These are phyloP conservation scores for Cantharis rustica DNA, from an alignment of 2,888 invertebrate species.

Conservation along the genomic window DNA sequence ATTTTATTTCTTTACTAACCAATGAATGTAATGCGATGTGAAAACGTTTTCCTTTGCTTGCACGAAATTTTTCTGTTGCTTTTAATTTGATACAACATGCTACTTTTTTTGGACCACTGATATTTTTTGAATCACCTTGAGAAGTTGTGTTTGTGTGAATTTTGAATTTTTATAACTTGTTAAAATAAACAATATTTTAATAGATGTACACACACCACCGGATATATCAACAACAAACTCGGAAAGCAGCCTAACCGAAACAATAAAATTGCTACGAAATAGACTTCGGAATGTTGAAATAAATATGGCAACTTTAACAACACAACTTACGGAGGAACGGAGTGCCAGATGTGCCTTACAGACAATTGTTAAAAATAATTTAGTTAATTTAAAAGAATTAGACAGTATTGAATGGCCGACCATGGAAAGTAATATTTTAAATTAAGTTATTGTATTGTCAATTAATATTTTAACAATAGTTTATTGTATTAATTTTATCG, in stretches of 20 bases:
- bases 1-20: neutral
- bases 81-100: neutral
- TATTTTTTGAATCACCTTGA: neutral
- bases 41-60: neutral
- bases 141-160: neutral
- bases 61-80: neutral
- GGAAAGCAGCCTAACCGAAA: slow-evolving; percentile 35
- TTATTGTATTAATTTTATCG: neutral
- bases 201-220: slow-evolving; percentile 19
- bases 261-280: slow-evolving; percentile 38
- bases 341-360: slow-evolving; percentile 51
- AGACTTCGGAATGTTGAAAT: slow-evolving; percentile 49
- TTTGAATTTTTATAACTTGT: neutral
- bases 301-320: slow-evolving; percentile 48
- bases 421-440: slow-evolving; percentile 39
- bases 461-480: neutral
- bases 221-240: slow-evolving; percentile 20
- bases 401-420: slow-evolving; percentile 52
- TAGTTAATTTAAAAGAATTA: slow-evolving; percentile 46
- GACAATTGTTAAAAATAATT: slow-evolving; percentile 45
- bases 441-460: slow-evolving; percentile 15
- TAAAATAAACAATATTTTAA: slow-evolving; percentile 15
- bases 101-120: neutral
- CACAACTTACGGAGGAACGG: slow-evolving; percentile 52
- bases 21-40: neutral